Evolutionary conservation across 2,113 vertebrate species (phyloP).

Genomic region (Megaleporinus macrocephalus): DNA sequence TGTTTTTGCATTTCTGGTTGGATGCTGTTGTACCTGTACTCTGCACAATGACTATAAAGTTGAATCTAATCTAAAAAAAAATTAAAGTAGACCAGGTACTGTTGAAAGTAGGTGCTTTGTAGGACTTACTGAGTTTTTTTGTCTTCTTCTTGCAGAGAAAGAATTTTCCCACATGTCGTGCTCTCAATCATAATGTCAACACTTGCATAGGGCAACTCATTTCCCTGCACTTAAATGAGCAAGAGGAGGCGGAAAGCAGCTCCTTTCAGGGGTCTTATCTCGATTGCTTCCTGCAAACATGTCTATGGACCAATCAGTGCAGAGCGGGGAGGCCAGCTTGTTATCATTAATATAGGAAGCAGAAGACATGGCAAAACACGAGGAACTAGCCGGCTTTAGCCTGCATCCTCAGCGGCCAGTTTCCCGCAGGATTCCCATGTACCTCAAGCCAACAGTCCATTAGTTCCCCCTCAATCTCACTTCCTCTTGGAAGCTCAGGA

Average conservation of each 20-base stretch:
- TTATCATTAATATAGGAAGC: constrained; percentile 84
- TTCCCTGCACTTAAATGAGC: constrained; percentile 76
- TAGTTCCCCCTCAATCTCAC: constrained; percentile 50
- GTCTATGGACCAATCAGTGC: constrained; percentile 66
- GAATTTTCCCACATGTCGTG: constrained; percentile 63
- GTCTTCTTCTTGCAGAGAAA: constrained; percentile 40
- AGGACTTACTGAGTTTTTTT: constrained; percentile 30
- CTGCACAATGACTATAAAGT: too few species aligned
- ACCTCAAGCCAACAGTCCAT: constrained; percentile 71
- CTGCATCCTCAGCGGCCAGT: constrained; percentile 45
- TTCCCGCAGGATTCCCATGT: constrained; percentile 76
- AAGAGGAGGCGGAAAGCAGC: constrained; percentile 72
- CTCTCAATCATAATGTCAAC: constrained; percentile 68
- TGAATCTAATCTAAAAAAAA: too few species aligned
- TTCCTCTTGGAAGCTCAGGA: constrained; percentile 52
- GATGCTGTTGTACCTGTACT: too few species aligned
- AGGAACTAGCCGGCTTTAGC: constrained; percentile 79
- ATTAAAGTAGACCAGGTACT: too few species aligned
- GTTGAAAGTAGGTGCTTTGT: not conserved
- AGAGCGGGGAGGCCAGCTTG: constrained; percentile 70
- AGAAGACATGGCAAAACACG: constrained; percentile 78
- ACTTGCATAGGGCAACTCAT: constrained; percentile 67
- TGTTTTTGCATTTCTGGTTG: too few species aligned
- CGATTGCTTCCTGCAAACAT: constrained; percentile 86
- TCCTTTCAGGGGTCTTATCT: constrained; percentile 79